Conservation (phyloP, 2,113 vertebrate genomes). For the Cyprinodon tularosa region DNA sequence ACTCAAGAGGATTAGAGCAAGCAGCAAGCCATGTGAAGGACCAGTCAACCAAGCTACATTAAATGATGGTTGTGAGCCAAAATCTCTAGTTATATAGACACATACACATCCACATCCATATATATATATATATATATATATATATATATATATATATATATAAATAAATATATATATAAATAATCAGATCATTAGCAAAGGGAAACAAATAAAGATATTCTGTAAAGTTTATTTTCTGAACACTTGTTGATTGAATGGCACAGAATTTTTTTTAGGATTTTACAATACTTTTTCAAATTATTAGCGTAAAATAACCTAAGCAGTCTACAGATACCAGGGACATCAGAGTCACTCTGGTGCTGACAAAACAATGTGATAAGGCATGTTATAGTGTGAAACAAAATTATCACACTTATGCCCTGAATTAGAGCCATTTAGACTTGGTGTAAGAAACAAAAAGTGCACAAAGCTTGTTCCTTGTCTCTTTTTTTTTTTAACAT, state of each 20-base stretch:
- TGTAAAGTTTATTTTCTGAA: no score
- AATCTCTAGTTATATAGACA: conserved; percentile 34
- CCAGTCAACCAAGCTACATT: conserved; percentile 49
- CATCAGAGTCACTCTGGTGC: neutral
- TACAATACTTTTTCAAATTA: conserved; percentile 17
- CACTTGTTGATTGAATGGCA: neutral
- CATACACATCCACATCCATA: no score
- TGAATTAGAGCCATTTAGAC: conserved; percentile 41
- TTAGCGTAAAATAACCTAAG: conserved; percentile 14
- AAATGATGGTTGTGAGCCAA: conserved; percentile 46
- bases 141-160: no score
- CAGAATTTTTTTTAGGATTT: neutral
- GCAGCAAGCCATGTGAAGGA: conserved; percentile 42
- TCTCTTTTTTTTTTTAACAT: conserved; percentile 60
- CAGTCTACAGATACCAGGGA: conserved; percentile 16
- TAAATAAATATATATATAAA: no score
- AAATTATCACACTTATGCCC: conserved; percentile 30
- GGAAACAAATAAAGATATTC: no score
- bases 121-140: no score
- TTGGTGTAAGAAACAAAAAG: conserved; percentile 38
- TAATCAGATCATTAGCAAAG: no score
- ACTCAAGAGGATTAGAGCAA: conserved; percentile 67
- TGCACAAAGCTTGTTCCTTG: conserved; percentile 54
- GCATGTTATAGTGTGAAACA: conserved; percentile 3
- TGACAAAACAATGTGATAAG: conserved; percentile 22